phyloP scores from a whole-genome alignment of 2,888 invertebrate genomes.

The Caenorhabditis zanzibari region DNA sequence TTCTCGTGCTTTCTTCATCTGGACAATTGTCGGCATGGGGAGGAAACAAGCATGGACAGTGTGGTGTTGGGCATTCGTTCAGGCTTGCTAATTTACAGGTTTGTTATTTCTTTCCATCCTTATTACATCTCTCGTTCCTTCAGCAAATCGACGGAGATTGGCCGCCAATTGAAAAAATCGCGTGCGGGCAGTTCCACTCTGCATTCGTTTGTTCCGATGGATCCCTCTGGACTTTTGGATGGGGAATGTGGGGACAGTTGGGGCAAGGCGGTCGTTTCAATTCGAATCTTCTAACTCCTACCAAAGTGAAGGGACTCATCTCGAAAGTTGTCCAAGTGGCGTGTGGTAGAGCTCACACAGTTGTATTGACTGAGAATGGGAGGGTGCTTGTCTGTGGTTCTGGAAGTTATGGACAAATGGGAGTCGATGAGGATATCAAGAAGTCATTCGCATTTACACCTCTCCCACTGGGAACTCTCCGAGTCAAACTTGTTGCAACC shows the following conservation, averaged over 20 bases:
- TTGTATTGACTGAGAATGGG: conserved; percentile 68
- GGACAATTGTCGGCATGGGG: conserved; percentile 78
- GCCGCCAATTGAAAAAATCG: conserved; percentile 70
- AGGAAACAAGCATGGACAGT: conserved; percentile 79
- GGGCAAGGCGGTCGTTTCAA: conserved; percentile 66
- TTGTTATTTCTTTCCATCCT: neutral
- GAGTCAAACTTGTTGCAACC: conserved; percentile 63
- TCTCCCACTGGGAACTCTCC: conserved; percentile 42
- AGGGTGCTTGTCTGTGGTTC: conserved; percentile 60
- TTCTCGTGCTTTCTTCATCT: conserved; percentile 73
- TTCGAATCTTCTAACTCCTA: conserved; percentile 52
- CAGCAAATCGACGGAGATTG: conserved; percentile 75
- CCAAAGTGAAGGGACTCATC: conserved; percentile 61
- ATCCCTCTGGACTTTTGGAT: conserved; percentile 78
- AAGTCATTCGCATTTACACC: conserved; percentile 67
- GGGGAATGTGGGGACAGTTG: conserved; percentile 80
- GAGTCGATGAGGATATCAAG: conserved; percentile 70
- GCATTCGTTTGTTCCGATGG: conserved; percentile 74
- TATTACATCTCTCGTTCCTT: neutral
- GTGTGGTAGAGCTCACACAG: conserved; percentile 75
- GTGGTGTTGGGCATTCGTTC: conserved; percentile 77
- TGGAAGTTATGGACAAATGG: conserved; percentile 75
- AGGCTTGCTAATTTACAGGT: conserved; percentile 64
- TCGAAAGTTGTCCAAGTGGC: conserved; percentile 54
- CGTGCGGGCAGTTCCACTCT: conserved; percentile 81